Percentiles rank a stretch among this genome's conserved stretches.
phyloP scores from a whole-genome alignment of 2,113 vertebrate species.

The Phodopus roborovskii region DNA sequence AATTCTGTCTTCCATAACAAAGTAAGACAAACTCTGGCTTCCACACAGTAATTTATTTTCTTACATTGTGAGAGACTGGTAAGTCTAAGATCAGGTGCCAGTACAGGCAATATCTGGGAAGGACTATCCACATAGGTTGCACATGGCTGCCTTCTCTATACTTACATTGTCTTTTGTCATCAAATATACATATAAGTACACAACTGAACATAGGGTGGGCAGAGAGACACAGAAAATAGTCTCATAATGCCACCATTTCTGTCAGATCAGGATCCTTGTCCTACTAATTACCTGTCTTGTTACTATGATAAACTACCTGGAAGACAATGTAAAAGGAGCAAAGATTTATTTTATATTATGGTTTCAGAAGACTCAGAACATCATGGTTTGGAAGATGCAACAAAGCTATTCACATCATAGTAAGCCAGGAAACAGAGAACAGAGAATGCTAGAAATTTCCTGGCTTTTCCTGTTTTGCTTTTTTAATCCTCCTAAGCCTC shows the following conservation, averaged over 20 bases:
- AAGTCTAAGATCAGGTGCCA: background rate
- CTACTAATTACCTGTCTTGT: background rate
- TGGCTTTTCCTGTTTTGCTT: background rate
- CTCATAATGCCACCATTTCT: background rate
- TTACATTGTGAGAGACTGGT: background rate
- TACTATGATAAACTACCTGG: background rate
- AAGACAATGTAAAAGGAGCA: background rate
- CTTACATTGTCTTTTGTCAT: background rate
- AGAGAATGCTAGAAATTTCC: background rate
- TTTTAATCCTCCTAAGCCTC: background rate
- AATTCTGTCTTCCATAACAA: background rate
- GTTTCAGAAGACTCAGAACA: background rate
- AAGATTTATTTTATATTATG: background rate
- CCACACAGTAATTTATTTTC: background rate
- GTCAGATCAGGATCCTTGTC: background rate
- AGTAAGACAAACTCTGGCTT: background rate
- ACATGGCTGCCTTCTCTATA: background rate
- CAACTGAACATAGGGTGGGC: accelerated
- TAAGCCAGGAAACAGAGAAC: background rate
- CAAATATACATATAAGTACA: background rate
- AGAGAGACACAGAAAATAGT: background rate
- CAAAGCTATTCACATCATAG: background rate
- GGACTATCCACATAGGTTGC: background rate
- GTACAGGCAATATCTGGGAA: background rate
- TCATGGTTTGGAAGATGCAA: background rate